Evolutionary conservation across 1,140 invertebrate genomes (phyloP).

Genomic region (Microplitis demolitor): DNA sequence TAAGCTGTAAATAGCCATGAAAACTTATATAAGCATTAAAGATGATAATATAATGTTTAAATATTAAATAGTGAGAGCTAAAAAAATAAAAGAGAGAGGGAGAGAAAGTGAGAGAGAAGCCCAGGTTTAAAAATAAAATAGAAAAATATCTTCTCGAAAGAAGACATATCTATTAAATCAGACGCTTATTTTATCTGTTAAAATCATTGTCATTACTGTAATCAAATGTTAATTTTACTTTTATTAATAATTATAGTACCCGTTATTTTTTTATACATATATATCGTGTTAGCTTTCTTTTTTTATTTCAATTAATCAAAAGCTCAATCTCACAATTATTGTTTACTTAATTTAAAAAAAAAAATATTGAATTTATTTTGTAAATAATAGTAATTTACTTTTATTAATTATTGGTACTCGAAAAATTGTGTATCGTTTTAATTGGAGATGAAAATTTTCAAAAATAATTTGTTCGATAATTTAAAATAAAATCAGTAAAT

Average conservation of each 20-base stretch:
- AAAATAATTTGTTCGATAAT: conserved; percentile 9
- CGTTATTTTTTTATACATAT: too few species aligned
- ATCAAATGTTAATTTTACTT: not conserved
- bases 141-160: conserved; percentile 13
- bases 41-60: conserved; percentile 15
- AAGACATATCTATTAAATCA: not conserved
- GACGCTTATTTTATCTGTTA: not conserved
- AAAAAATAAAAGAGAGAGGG: not conserved
- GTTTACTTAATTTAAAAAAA: conserved; percentile 14
- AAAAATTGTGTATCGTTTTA: too few species aligned
- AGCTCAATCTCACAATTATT: not conserved
- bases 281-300: not conserved
- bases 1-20: conserved; percentile 44
- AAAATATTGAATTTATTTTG: conserved; percentile 22
- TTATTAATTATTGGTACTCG: conserved; percentile 3
- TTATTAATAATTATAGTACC: not conserved
- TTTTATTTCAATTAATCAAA: not conserved
- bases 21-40: conserved; percentile 31
- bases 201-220: not conserved
- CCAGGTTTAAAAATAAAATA: not conserved
- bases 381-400: conserved; percentile 28
- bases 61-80: not conserved
- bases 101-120: not conserved
- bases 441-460: not conserved
- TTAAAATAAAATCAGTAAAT: conserved; percentile 47